A percentile compares a stretch with the other conserved stretches of the same genome.
These are phyloP conservation scores for Acholoe squamosa DNA, from an alignment of 2,888 invertebrate genomes.

Conservation along the genomic window DNA sequence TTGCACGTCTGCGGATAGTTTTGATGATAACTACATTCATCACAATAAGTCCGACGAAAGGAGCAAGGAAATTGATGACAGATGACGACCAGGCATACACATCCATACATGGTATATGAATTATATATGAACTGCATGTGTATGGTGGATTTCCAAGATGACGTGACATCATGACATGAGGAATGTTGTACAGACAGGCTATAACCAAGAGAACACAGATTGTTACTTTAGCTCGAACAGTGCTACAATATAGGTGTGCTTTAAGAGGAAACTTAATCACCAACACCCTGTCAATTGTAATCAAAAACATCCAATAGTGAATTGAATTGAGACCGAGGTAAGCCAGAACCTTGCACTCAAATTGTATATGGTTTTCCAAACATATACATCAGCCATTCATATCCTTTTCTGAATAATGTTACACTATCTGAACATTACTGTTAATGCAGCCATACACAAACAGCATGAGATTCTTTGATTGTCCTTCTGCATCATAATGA, in stretches of 20 bases:
- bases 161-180: background rate
- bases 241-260: background rate
- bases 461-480: slow-evolving; percentile 19
- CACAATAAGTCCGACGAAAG: background rate
- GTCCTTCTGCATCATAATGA: slow-evolving; percentile 9
- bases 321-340: background rate
- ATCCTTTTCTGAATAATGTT: slow-evolving; percentile 1
- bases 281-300: background rate
- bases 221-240: background rate
- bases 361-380: slow-evolving; percentile 12
- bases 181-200: background rate
- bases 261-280: slow-evolving; percentile 30
- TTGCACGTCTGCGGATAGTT: background rate
- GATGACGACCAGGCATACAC: background rate
- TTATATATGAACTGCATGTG: background rate
- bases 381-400: slow-evolving; percentile 44
- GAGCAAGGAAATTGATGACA: background rate
- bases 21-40: slow-evolving; percentile 5
- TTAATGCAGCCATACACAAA: slow-evolving; percentile 13
- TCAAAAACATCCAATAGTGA: slow-evolving; percentile 30
- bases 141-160: background rate
- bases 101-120: background rate
- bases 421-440: background rate
- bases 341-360: slow-evolving; percentile 30
- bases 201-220: background rate